phyloP scores from a whole-genome alignment of 1,140 invertebrate species.

The Parasteatoda tepidariorum region DNA sequence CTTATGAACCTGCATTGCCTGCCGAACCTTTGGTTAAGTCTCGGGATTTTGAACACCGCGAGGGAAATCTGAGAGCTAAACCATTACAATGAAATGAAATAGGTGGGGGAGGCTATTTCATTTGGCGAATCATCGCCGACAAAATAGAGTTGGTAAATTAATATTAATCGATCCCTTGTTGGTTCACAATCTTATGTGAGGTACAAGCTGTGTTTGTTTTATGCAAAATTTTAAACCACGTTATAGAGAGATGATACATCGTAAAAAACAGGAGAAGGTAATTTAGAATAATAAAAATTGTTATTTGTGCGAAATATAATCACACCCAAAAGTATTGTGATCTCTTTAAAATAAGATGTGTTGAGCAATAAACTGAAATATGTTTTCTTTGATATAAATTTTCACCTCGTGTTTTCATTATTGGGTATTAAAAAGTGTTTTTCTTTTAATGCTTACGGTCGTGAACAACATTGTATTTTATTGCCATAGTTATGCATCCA shows the following conservation, averaged over 20 bases:
- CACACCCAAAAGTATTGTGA: background rate
- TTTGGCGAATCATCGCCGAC: background rate
- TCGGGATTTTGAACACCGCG: conserved; percentile 13
- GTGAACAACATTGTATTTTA: too few species aligned
- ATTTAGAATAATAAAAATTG: background rate
- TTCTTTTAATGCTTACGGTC: too few species aligned
- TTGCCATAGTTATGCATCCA: too few species aligned
- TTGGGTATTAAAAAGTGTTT: too few species aligned
- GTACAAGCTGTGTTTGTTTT: background rate
- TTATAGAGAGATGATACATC: background rate
- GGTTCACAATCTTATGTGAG: background rate
- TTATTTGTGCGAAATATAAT: background rate
- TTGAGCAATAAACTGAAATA: too few species aligned
- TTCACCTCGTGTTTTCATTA: too few species aligned
- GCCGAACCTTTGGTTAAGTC: conserved; percentile 10
- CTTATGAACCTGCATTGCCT: background rate
- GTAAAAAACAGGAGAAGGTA: background rate
- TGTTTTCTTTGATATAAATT: too few species aligned
- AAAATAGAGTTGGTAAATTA: background rate
- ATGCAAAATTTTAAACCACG: background rate
- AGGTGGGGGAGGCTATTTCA: background rate
- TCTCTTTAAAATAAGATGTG: too few species aligned
- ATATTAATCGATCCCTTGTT: background rate
- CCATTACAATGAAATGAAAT: background rate
- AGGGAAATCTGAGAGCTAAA: conserved; percentile 21